phyloP scores from a whole-genome alignment of 2,113 vertebrate genomes.

The Coreoperca whiteheadi region DNA sequence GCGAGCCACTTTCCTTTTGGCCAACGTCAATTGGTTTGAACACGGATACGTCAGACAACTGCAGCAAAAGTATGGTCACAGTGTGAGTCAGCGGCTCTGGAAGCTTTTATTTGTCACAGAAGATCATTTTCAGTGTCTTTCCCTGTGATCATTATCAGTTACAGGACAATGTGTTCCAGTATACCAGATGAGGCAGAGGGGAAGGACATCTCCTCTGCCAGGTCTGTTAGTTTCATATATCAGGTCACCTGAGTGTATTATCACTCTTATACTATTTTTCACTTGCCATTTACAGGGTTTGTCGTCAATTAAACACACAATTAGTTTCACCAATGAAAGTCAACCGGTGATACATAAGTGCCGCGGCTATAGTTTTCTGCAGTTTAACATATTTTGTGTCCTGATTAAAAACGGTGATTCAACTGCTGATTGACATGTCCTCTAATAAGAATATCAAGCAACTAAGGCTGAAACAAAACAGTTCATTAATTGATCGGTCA shows the following conservation, averaged over 20 bases:
- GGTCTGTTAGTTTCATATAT: not conserved
- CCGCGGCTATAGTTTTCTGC: not conserved
- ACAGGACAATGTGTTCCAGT: not conserved
- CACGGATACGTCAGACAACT: too few relatives aligned
- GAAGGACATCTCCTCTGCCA: not conserved
- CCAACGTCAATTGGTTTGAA: too few relatives aligned
- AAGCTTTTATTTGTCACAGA: not conserved
- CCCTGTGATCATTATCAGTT: not conserved
- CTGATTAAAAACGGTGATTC: not conserved
- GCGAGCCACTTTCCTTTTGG: too few relatives aligned
- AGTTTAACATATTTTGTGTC: not conserved
- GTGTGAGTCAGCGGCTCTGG: too few relatives aligned
- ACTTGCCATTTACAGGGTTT: not conserved
- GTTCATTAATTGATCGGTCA: not conserved
- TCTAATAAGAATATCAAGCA: not conserved
- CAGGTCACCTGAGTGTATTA: not conserved
- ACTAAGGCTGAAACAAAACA: not conserved
- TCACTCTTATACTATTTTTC: not conserved
- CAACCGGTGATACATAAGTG: not conserved
- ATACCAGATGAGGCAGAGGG: not conserved
- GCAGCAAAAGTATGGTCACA: too few relatives aligned
- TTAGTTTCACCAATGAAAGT: not conserved
- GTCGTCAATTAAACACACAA: not conserved
- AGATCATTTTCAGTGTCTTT: not conserved
- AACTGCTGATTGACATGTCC: not conserved